phyloP scores from a whole-genome alignment of 1,140 invertebrate genomes.

The Philopotamus ludificatus region DNA sequence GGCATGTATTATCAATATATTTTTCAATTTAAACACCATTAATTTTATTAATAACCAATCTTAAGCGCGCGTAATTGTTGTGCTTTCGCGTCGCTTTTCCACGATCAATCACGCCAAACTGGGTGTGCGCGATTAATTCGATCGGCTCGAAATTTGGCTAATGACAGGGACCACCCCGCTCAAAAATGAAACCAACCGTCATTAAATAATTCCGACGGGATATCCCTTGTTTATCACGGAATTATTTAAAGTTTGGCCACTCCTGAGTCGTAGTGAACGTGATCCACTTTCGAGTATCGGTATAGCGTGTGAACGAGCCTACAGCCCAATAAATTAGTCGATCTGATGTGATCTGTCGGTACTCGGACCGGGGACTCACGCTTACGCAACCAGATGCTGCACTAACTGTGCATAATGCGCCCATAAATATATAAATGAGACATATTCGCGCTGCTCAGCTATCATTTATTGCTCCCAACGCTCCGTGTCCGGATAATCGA shows the following conservation, averaged over 20 bases:
- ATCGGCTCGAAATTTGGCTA: not conserved
- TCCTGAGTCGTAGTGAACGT: constrained; percentile 14
- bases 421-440: not conserved
- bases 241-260: not conserved
- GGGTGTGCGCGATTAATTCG: not conserved
- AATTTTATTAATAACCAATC: too few relatives aligned
- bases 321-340: constrained; percentile 27
- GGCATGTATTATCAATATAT: too few relatives aligned
- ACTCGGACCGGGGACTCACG: constrained; percentile 14
- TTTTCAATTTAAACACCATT: too few relatives aligned
- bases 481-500: not conserved
- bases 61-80: too few relatives aligned
- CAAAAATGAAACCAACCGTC: too few relatives aligned
- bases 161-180: too few relatives aligned
- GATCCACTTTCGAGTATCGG: constrained; percentile 25
- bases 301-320: constrained; percentile 23
- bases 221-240: too few relatives aligned
- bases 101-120: not conserved
- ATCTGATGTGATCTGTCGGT: constrained; percentile 28
- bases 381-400: constrained; percentile 9
- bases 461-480: not conserved
- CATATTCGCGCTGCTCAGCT: not conserved
- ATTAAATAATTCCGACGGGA: too few relatives aligned
- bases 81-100: not conserved
- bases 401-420: constrained; percentile 5